Evolutionary conservation across 2,797 vertebrate species (phyloP), one percentile per base, ranked within the genome.

Genomic region (Oryzias sinensis): DNA sequence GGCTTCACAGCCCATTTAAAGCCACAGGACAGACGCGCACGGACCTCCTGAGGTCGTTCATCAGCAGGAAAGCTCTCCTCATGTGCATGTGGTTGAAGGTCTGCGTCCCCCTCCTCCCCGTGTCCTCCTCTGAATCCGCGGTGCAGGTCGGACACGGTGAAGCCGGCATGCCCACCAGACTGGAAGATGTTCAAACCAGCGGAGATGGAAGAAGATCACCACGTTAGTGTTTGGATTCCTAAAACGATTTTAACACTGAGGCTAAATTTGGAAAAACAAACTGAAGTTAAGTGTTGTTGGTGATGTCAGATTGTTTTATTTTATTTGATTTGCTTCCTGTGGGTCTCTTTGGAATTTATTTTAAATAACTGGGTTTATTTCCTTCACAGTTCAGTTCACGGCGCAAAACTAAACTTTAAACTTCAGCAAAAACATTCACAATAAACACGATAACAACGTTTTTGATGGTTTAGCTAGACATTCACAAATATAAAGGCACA

Each of bases 21-120:
- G 3, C 18, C 5, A 18, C 43, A 53, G 40, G 47, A 17, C 25
- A 14, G 16, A 0, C 13, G 6, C 44, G 1, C 5, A 64, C 82
- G 11, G 54, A 96, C 96, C 95, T 96, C 76, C 97, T 91, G 67
- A 98, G 86, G 61, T 97, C 96, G 57, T 98, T 96, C 96, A 98
- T 98, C 70, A 97, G 90, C 86, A 92, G 94, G 87, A 98, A 98
- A 0, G 97, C 96, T 84, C 97, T 98, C 83, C 91, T 95, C 94
- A 91, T 98, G 86, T 98, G 97, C 51, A 90, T 91, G 74, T 94
- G 90, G 79, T 94, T 97, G 89, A 95, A 93, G 48, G 93, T 93
- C 86, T 92, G 80, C 22, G 89, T 90, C 74, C 90, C 93, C 64
- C 90, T 91, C 47, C 91, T 93, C 84, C 90, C 90, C 8, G 88